Evolutionary conservation across 2,888 invertebrate genomes (phyloP).

Genomic region (Drosophila gaucha): DNA sequence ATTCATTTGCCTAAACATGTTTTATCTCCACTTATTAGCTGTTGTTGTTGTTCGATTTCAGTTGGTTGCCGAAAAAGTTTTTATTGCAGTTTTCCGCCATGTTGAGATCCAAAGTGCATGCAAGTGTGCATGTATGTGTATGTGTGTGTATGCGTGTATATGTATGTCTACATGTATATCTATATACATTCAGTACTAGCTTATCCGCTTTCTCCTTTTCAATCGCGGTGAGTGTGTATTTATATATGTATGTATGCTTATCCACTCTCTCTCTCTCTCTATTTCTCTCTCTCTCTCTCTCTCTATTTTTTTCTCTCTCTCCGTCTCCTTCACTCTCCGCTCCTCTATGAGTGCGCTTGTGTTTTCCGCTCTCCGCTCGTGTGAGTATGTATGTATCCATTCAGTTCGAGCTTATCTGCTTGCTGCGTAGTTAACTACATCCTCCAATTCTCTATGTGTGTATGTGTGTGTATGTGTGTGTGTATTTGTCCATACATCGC

Average conservation of each 20-base stretch:
- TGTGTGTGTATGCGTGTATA: conserved; percentile 3
- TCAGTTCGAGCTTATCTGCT: too few species aligned
- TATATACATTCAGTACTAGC: conserved; percentile 12
- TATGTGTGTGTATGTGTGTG: conserved; percentile 1
- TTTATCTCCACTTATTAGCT: background rate
- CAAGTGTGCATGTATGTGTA: conserved; percentile 28
- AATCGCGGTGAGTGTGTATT: too few species aligned
- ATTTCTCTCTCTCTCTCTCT: too few species aligned
- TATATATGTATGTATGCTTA: too few species aligned
- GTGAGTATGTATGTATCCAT: background rate
- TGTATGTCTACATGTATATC: conserved; percentile 8
- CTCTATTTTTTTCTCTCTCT: background rate
- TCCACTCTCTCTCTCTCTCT: too few species aligned
- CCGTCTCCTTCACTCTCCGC: background rate
- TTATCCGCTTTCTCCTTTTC: conserved; percentile 12
- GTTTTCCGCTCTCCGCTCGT: conserved; percentile 5
- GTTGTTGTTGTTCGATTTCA: conserved; percentile 20
- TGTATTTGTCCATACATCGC: background rate
- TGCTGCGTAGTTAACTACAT: background rate
- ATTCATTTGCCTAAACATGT: conserved; percentile 76
- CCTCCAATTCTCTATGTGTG: conserved; percentile 6
- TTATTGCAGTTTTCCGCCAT: conserved; percentile 58
- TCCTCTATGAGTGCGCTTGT: too few species aligned
- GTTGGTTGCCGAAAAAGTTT: conserved; percentile 60
- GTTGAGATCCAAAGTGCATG: conserved; percentile 58